Base-by-base conservation (phyloP, 2,888 invertebrate species). In the Lutraria lutraria region DNA sequence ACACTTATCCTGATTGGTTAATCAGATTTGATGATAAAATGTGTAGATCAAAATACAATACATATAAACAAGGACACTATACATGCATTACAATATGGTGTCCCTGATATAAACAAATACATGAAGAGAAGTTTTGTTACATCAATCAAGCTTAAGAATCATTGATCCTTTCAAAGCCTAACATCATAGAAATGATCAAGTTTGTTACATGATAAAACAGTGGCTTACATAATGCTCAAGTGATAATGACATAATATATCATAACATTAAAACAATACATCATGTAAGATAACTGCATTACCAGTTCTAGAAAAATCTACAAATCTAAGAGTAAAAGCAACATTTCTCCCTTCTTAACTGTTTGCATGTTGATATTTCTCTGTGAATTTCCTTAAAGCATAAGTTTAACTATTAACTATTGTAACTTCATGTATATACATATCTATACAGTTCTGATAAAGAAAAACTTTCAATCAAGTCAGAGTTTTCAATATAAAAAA, bases 121-220 rank as follows among this genome's bases (percentile, higher is more conserved):
- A 29, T 76, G 29, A 84, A 72, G 83, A 79, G 83, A 76, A 83
- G 56, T 29, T 16, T 53, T 54, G 82, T 79, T 52, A 76, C 83
- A 76, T 87, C 87, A 82, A 60, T n/a, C 72, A 53, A 76, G 82
- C 68, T 82, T 68, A 15, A 79, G 87, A 54, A 56, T 25, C 52
- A n/a, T 13, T 4, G 25, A 72, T 72, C 76, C 79, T 68, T 87
- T 87, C 56, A 54, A 81, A 82, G 76, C 83, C 53, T 31, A 43
- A 54, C 83, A 54, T 87, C 87, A 87, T 87, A 34, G 10, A 16
- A 80, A 85, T 85, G 54, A 76, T 25, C 8, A 13, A 76, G 76
- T 76, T 19, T 3, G 21, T 60, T 60, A 15, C 2, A n/a, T 68
- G 63, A 25, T n/a, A 25, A 25, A 68, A n/a, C 25, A 68, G 25